Conservation (phyloP, 1,140 invertebrate genomes). For the Scaptomyza hsui region DNA sequence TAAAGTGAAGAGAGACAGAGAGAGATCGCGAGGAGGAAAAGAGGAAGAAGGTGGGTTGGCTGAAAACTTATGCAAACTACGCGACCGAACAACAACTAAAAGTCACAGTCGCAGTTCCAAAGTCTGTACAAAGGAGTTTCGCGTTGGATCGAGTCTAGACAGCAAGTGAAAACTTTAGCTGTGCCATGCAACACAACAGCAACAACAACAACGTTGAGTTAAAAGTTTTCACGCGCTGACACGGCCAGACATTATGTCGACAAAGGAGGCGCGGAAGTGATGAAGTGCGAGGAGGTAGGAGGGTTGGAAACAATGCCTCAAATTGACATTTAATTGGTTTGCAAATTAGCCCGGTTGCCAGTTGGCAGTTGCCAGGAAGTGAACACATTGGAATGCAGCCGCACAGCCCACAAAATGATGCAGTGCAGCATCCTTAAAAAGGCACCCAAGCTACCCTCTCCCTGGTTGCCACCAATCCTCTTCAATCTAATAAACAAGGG, state of each 20-base stretch:
- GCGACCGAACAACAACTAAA: conserved; percentile 63
- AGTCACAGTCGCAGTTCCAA: conserved; percentile 46
- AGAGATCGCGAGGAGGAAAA: no score
- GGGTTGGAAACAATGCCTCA: conserved; percentile 69
- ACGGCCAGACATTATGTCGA: conserved; percentile 45
- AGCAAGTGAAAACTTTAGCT: conserved; percentile 66
- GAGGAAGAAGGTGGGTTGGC: conserved; percentile 7
- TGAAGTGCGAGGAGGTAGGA: neutral
- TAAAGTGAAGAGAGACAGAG: neutral
- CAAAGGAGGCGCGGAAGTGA: conserved; percentile 5
- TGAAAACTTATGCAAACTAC: conserved; percentile 77
- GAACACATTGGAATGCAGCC: conserved; percentile 34
- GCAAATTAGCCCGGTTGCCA: conserved; percentile 80
- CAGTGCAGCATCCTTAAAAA: conserved; percentile 6
- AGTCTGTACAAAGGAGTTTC: conserved; percentile 45
- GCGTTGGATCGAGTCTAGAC: conserved; percentile 46
- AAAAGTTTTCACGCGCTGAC: conserved; percentile 35
- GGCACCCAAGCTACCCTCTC: no score
- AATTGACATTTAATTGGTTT: conserved; percentile 83
- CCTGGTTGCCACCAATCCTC: neutral
- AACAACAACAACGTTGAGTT: neutral
- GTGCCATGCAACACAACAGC: conserved; percentile 44
- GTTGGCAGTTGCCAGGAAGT: conserved; percentile 66
- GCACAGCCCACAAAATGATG: conserved; percentile 11
- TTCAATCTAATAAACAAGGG: conserved; percentile 59